Conservation (phyloP, 2,888 invertebrate genomes). For the Parascotia fuliginaria region DNA sequence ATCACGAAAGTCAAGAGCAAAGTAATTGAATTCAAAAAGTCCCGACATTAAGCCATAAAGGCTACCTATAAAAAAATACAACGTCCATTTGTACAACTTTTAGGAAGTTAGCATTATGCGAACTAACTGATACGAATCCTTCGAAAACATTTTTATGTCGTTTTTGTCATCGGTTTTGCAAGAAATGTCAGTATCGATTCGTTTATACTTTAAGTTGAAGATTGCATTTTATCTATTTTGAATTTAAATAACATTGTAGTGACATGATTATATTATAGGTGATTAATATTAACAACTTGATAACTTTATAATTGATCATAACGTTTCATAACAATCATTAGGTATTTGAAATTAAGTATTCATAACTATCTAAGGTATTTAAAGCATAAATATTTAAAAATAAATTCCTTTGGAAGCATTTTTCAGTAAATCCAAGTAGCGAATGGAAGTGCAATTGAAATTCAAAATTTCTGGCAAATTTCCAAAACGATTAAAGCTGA, state of each 20-base stretch:
- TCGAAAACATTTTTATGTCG: not conserved
- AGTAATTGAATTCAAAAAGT: conserved; percentile 38
- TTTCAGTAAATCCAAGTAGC: not conserved
- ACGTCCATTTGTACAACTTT: conserved; percentile 21
- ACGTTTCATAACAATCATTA: no score
- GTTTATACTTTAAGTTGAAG: no score
- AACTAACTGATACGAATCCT: not conserved
- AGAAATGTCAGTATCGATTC: not conserved
- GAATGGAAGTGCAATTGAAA: not conserved
- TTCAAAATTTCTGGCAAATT: conserved; percentile 16
- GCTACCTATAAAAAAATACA: conserved; percentile 31
- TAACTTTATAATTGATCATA: no score
- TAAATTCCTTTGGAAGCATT: conserved; percentile 2
- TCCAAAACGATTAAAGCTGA: conserved; percentile 14
- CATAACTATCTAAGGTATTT: no score
- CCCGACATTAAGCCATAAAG: conserved; percentile 31
- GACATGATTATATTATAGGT: no score
- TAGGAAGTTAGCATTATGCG: conserved; percentile 11
- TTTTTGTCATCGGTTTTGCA: not conserved
- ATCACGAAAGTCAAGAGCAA: conserved; percentile 24
- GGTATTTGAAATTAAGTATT: no score
- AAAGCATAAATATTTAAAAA: not conserved
- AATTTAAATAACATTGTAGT: no score
- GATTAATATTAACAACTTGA: no score
- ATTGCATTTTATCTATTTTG: no score